A percentile compares a stretch with the other conserved stretches of the same genome.
These are phyloP conservation scores for Nomada hirtipes DNA, from an alignment of 2,888 invertebrate genomes.

Conservation along the genomic window DNA sequence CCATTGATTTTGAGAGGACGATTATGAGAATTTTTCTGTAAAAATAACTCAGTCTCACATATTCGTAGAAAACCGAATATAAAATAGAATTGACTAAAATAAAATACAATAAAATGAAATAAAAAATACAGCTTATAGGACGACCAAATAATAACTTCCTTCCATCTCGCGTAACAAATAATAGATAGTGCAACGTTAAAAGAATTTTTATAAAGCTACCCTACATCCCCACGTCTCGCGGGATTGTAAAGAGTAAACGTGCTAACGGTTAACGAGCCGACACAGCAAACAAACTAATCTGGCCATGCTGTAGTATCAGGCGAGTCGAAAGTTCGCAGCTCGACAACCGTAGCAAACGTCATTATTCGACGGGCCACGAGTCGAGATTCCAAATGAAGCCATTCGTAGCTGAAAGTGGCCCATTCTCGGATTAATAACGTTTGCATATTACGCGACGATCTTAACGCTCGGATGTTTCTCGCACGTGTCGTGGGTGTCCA, in stretches of 20 bases:
- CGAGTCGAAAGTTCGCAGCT: constrained; percentile 24
- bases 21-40: too few relatives aligned
- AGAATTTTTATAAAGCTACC: background rate
- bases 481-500: constrained; percentile 32
- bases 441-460: constrained; percentile 53
- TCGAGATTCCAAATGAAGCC: constrained; percentile 38
- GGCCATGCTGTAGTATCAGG: background rate
- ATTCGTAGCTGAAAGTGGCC: constrained; percentile 48
- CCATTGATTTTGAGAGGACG: constrained; percentile 1
- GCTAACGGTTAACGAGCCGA: constrained; percentile 9
- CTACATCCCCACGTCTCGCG: background rate
- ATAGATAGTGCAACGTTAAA: background rate
- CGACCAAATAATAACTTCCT: too few relatives aligned
- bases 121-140: too few relatives aligned
- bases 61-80: too few relatives aligned
- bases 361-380: constrained; percentile 31
- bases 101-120: too few relatives aligned
- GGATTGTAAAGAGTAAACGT: too few relatives aligned
- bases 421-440: constrained; percentile 64
- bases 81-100: too few relatives aligned
- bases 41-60: too few relatives aligned
- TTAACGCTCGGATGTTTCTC: constrained; percentile 47
- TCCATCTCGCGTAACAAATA: too few relatives aligned
- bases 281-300: constrained; percentile 9
- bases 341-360: constrained; percentile 30